Evolutionary conservation across 2,888 invertebrate genomes (phyloP).

Genomic region (Pelosia muscerda): DNA sequence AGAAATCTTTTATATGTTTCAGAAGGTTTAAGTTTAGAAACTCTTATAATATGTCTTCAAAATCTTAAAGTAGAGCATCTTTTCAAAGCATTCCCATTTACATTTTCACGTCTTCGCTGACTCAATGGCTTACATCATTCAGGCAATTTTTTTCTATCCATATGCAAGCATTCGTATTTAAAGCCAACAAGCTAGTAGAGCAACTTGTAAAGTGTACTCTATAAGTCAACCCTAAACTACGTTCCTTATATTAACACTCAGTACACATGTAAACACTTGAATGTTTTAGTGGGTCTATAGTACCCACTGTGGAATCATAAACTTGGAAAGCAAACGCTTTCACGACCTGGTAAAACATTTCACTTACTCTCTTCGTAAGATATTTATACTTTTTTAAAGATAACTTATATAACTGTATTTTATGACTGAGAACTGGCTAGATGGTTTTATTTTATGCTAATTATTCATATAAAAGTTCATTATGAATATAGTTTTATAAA

Average conservation of each 20-base stretch:
- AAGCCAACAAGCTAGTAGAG: not conserved
- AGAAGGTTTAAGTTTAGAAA: not conserved
- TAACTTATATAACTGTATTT: too few species aligned
- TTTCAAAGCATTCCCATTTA: not conserved
- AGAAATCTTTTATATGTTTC: not conserved
- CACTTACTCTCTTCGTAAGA: constrained; percentile 17
- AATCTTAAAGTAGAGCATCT: constrained; percentile 1
- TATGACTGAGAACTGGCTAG: not conserved
- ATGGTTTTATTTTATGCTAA: too few species aligned
- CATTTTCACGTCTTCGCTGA: too few species aligned
- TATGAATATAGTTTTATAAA: too few species aligned
- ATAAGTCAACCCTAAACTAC: constrained; percentile 16
- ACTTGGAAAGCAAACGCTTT: constrained; percentile 18
- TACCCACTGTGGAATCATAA: constrained; percentile 25
- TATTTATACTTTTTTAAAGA: not conserved
- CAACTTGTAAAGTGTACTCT: not conserved
- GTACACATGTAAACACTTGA: constrained; percentile 19
- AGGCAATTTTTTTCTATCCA: too few species aligned
- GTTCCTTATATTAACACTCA: constrained; percentile 18
- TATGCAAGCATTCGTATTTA: not conserved
- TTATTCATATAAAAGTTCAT: too few species aligned
- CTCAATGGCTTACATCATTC: too few species aligned
- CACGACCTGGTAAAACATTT: constrained; percentile 15
- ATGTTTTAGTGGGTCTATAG: constrained; percentile 19
- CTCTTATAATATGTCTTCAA: not conserved